These are phyloP conservation scores for Rhynchonycteris naso DNA, from an alignment of 2,797 vertebrate genomes.

Conservation along the genomic window DNA sequence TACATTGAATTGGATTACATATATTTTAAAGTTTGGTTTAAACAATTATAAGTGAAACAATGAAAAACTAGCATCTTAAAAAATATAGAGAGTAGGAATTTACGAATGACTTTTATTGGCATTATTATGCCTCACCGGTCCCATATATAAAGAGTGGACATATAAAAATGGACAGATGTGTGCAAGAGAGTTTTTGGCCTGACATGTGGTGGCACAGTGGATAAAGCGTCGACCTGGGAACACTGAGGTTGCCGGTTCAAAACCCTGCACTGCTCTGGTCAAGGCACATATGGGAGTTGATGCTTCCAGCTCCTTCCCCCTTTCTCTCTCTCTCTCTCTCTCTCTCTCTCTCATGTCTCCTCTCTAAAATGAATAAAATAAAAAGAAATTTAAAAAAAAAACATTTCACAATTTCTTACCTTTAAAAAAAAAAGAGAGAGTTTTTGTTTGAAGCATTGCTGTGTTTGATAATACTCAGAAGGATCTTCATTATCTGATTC, in stretches of 20 bases:
- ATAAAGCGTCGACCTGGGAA: no score
- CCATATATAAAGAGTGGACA: background rate
- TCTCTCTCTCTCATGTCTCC: no score
- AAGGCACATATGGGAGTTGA: no score
- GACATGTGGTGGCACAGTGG: no score
- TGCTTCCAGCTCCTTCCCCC: no score
- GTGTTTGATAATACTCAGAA: background rate
- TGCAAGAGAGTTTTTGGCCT: background rate
- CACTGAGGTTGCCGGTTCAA: no score
- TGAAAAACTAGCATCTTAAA: background rate
- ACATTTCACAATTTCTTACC: no score
- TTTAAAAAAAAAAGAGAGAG: no score
- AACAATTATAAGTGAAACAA: background rate
- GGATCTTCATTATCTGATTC: background rate
- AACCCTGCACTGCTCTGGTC: no score
- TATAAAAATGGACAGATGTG: background rate
- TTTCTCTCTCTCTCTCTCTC: no score
- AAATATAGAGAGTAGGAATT: background rate
- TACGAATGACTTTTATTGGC: background rate
- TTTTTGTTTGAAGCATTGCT: background rate
- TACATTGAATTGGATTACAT: background rate
- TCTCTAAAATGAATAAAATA: no score
- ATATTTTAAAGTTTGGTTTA: background rate
- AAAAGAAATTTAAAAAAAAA: no score
- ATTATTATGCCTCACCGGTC: background rate